Evolutionary conservation across 2,797 vertebrate species (phyloP), one percentile per base, ranked within the genome.

Genomic region (Anas capensis): DNA sequence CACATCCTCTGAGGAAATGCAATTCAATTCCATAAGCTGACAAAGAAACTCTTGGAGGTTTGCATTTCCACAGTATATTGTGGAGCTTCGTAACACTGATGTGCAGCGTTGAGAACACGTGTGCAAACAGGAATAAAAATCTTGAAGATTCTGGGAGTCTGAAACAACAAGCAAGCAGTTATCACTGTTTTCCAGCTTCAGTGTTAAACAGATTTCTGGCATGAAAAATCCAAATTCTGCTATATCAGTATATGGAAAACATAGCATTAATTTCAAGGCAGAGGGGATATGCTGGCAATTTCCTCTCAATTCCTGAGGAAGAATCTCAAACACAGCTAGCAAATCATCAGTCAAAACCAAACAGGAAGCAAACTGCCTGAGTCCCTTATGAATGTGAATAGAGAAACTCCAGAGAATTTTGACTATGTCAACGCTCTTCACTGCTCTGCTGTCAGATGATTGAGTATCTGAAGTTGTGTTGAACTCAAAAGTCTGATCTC

Each of bases 371-470:
- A 98, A 98, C 96, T 98, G 99, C 92, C 97, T 97, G 93, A 98
- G 93, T 91, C 89, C 97, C 77, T 97, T 97, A 77, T 98, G 97
- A 84, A 98, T 95, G 48, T 98, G 98, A 84, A 99, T 95, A 85
- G 98, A 98, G 96, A 98, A 98, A 96, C 98, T 98, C 99, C 99
- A 99, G 84, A 98, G 95, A 57, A 99, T 97, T 87, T 95, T 98
- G 90, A 95, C 95, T 84, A 99, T 96, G 57, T 95, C 96, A 83
- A 98, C 82, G 44, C 94, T 95, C 57, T 98, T 95, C 33, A 90
- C 78, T 69, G 96, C 93, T 81, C 27, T 19, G 60, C 33, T 96
- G 34, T 80, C 94, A 2, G 69, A 92, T 10, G 91, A 54, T 9
- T 46, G 81, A 88, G 96, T 78, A n/a, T 98, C 96, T 4, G 97